Evolutionary conservation across 1,140 invertebrate genomes (phyloP).

Genomic region (Caenorhabditis tropicalis): DNA sequence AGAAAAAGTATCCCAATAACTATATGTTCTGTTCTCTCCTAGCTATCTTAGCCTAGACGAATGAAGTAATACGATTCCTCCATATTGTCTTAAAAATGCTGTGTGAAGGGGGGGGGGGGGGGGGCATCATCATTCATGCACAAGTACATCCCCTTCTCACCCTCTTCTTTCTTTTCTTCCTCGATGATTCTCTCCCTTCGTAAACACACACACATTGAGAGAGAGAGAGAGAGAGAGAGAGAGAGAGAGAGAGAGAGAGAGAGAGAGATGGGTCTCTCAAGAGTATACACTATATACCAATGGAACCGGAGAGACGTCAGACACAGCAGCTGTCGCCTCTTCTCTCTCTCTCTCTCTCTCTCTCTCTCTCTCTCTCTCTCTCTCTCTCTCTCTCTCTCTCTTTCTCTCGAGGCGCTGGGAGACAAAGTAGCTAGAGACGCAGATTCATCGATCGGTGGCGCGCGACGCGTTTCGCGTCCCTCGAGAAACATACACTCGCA

Average conservation of each 20-base stretch:
- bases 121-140: slow-evolving; percentile 31
- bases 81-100: neutral
- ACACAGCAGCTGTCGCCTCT: neutral
- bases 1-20: too few species aligned
- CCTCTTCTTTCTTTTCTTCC: neutral
- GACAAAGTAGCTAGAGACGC: too few species aligned
- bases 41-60: neutral
- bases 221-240: neutral
- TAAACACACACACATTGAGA: neutral
- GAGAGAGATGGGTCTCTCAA: too few species aligned
- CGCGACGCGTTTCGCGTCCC: neutral
- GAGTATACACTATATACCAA: neutral
- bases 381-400: too few species aligned
- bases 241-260: neutral
- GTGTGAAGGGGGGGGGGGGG: too few species aligned
- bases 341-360: neutral
- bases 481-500: too few species aligned
- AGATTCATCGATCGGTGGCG: slow-evolving; percentile 43
- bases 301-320: neutral
- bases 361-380: too few species aligned
- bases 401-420: neutral
- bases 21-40: too few species aligned
- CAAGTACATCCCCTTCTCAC: slow-evolving; percentile 5
- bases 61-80: neutral
- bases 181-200: neutral